Evolutionary conservation across 1,140 invertebrate species (phyloP).

Genomic region (Nautilus pompilius): DNA sequence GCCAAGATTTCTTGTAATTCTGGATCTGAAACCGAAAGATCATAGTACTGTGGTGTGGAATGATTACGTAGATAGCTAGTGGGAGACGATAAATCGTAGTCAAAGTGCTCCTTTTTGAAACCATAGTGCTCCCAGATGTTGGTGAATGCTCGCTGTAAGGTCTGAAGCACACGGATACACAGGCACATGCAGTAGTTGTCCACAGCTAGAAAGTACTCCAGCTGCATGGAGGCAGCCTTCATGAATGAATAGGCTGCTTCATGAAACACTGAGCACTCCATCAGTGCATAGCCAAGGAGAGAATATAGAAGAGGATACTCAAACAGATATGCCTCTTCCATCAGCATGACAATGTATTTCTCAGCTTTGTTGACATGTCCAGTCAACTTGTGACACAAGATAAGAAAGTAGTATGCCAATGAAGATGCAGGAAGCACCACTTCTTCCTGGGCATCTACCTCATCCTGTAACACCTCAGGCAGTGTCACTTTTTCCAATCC

Average conservation of each 20-base stretch:
- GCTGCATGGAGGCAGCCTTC: conserved; percentile 34
- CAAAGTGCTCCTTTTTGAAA: too few species aligned
- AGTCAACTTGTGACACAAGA: conserved; percentile 37
- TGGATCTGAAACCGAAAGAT: background rate
- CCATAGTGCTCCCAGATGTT: conserved; percentile 15
- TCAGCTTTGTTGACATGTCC: conserved; percentile 32
- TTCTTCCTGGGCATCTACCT: conserved; percentile 48
- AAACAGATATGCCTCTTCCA: conserved; percentile 35
- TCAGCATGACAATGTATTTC: conserved; percentile 29
- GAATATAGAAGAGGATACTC: conserved; percentile 42
- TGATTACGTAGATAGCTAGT: too few species aligned
- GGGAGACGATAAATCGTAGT: too few species aligned
- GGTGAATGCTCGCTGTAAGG: conserved; percentile 16
- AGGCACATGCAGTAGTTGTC: conserved; percentile 48
- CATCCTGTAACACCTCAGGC: conserved; percentile 45
- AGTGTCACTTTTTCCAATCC: conserved; percentile 47
- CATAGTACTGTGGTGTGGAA: too few species aligned
- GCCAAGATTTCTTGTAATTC: conserved; percentile 1
- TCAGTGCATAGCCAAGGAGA: conserved; percentile 44
- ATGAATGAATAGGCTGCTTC: conserved; percentile 41
- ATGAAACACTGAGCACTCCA: conserved; percentile 42
- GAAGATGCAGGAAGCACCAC: conserved; percentile 39
- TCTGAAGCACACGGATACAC: conserved; percentile 23
- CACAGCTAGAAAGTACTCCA: conserved; percentile 40
- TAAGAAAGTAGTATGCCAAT: conserved; percentile 39